Conservation (phyloP, 2,797 vertebrate species). For the Anguilla megastoma region DNA sequence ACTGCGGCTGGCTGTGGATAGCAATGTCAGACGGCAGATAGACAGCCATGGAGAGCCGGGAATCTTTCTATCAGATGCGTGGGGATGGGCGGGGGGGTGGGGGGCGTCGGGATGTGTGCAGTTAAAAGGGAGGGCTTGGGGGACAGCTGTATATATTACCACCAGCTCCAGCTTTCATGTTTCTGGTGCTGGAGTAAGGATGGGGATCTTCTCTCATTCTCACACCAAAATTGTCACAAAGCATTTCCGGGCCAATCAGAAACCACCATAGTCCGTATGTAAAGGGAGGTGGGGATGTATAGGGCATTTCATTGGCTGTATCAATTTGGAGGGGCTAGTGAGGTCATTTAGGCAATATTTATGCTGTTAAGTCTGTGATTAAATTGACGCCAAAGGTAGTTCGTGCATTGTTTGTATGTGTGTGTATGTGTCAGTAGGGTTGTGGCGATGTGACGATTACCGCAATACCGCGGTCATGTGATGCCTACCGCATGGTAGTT, state of each 20-base stretch:
- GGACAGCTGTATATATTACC: constrained; percentile 59
- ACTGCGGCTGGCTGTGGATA: constrained; percentile 85
- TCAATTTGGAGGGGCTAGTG: background rate
- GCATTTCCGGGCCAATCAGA: constrained; percentile 13
- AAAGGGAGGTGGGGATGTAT: background rate
- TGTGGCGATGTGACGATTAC: too few species aligned
- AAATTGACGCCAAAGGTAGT: background rate
- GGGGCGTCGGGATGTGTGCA: constrained; percentile 52
- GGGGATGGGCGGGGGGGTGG: constrained; percentile 51
- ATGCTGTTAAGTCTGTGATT: background rate
- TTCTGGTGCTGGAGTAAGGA: constrained; percentile 5
- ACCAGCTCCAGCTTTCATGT: constrained; percentile 35
- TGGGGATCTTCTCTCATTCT: background rate
- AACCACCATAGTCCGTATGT: background rate
- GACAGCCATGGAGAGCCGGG: constrained; percentile 95
- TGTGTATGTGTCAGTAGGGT: background rate
- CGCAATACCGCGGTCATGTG: too few species aligned
- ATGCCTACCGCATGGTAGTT: too few species aligned
- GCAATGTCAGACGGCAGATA: constrained; percentile 91
- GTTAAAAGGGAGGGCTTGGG: constrained; percentile 69
- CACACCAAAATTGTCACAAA: background rate
- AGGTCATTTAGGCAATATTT: background rate
- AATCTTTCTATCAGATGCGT: constrained; percentile 98
- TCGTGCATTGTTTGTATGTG: background rate
- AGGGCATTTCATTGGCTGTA: background rate